phyloP scores from a whole-genome alignment of 2,797 vertebrate species.

The Perodicticus potto region DNA sequence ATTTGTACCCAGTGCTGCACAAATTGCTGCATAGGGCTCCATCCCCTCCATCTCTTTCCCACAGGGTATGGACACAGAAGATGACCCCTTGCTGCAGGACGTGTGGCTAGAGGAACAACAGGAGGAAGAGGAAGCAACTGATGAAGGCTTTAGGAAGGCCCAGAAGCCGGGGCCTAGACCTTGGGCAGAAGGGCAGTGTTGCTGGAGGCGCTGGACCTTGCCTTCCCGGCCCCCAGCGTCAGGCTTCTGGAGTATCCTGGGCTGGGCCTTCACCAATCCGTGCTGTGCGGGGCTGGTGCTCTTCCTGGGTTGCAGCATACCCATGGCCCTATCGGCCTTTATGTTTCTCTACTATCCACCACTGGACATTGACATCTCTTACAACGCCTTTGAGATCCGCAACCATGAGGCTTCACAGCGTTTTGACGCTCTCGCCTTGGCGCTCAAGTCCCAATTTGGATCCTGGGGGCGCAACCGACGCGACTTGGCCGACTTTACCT shows the following conservation, averaged over 20 bases:
- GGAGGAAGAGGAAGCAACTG: constrained; percentile 86
- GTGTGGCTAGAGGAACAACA: constrained; percentile 91
- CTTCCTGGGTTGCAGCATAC: constrained; percentile 93
- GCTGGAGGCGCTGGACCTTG: constrained; percentile 82
- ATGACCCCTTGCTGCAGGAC: constrained; percentile 94
- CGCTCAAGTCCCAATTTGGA: constrained; percentile 96
- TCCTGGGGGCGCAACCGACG: constrained; percentile 96
- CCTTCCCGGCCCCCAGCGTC: constrained; percentile 70
- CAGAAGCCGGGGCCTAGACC: constrained; percentile 61
- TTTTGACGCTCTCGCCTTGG: constrained; percentile 95
- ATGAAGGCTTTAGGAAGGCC: constrained; percentile 53
- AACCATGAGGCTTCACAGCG: constrained; percentile 97
- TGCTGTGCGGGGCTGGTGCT: constrained; percentile 93
- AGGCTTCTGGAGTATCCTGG: constrained; percentile 93
- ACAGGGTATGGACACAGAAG: constrained; percentile 93
- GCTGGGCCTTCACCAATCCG: constrained; percentile 95
- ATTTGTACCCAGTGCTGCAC: background rate
- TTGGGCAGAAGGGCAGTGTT: constrained; percentile 79
- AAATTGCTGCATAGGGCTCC: background rate
- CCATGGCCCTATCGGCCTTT: constrained; percentile 92
- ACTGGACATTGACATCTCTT: constrained; percentile 98
- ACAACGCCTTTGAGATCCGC: constrained; percentile 98
- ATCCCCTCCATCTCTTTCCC: background rate
- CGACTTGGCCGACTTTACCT: constrained; percentile 92
- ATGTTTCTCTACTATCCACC: constrained; percentile 97